Percentiles rank a stretch among this genome's conserved stretches.
phyloP scores from a whole-genome alignment of 2,797 vertebrate genomes.

The Sciaenops ocellatus region DNA sequence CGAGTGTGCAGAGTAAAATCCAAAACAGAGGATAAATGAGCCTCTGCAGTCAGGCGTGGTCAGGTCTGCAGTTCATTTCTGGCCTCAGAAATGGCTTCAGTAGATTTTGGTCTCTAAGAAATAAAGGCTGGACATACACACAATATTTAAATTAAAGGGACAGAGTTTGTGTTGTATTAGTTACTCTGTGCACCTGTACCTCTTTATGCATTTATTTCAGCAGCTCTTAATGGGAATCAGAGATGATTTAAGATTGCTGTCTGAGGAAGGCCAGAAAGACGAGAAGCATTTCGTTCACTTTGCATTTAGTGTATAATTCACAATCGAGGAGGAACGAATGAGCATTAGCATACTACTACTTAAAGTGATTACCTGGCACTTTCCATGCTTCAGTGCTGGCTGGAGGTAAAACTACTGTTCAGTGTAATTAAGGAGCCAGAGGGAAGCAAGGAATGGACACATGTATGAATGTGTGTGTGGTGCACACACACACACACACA shows the following conservation, averaged over 20 bases:
- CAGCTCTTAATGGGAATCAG: constrained; percentile 18
- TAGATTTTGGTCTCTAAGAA: constrained; percentile 8
- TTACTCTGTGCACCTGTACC: constrained; percentile 13
- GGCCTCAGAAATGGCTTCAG: background rate
- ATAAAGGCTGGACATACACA: no score
- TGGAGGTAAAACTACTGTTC: constrained; percentile 39
- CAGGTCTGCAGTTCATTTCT: constrained; percentile 10
- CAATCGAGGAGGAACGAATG: constrained; percentile 27
- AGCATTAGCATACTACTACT: constrained; percentile 47
- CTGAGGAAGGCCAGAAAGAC: constrained; percentile 24
- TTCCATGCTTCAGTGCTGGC: constrained; percentile 44
- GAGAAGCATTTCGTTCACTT: constrained; percentile 40
- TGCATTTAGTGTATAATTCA: constrained; percentile 57
- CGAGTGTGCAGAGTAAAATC: background rate
- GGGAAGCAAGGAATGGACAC: constrained; percentile 17
- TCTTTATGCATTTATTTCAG: constrained; percentile 23
- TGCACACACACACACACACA: background rate
- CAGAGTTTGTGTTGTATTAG: constrained; percentile 29
- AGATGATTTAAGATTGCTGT: constrained; percentile 46
- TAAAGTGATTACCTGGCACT: constrained; percentile 61
- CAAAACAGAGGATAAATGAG: constrained; percentile 8
- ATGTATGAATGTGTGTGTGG: background rate
- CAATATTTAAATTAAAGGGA: background rate
- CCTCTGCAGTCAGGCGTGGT: constrained; percentile 15
- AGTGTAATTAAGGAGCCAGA: constrained; percentile 51